Evolutionary conservation across 2,888 invertebrate species (phyloP), one percentile per base, ranked within the genome.

Genomic region (Spatulosminthurus flaviceps): DNA sequence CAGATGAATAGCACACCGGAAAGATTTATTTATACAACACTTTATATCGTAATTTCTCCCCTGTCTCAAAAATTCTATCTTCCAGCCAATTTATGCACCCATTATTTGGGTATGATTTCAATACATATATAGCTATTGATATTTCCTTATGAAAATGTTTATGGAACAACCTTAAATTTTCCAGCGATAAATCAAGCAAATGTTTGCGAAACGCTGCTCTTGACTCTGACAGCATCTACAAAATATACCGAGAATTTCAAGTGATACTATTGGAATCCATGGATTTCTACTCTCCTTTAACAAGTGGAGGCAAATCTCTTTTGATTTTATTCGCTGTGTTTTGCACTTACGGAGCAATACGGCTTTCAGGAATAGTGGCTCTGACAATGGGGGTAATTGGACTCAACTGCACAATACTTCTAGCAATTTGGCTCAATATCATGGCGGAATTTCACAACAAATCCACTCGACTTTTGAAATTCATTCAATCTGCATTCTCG

Each of bases 351-450:
- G 72, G 72, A 13, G 72, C 51, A 9, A 26, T 72, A 5, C 43
- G 72, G 2, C n/a, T 72, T 13, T 13, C 24, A 1, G 72, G 72
- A 21, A 43, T 72, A 16, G 19, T 51, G 11, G 72, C 41, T 1
- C 21, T 43, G 1, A 51, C 72, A 19, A 43, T 72, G 51, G 51
- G 24, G 9, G 51, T 72, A 19, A 72, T 72, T 51, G 72, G 72
- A 9, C 0, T 51, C 24, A 26, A 22, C n/a, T 43, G 51, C 24
- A 51, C 51, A 1, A 2, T 72, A 2, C 7, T 43, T 0, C 72
- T 72, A n/a, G 43, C 26, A 9, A n/a, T 43, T 1, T 11, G 22
- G 9, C 16, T 72, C 24, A 26, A 51, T 13, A 1, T 4, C 11
- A n/a, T 72, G 26, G 43, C 21, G 1, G 51, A 51, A 24, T 26